A percentile compares a stretch with the other conserved stretches of the same genome.
Conservation (phyloP, 2,113 vertebrate species). For the Laticauda colubrina region DNA sequence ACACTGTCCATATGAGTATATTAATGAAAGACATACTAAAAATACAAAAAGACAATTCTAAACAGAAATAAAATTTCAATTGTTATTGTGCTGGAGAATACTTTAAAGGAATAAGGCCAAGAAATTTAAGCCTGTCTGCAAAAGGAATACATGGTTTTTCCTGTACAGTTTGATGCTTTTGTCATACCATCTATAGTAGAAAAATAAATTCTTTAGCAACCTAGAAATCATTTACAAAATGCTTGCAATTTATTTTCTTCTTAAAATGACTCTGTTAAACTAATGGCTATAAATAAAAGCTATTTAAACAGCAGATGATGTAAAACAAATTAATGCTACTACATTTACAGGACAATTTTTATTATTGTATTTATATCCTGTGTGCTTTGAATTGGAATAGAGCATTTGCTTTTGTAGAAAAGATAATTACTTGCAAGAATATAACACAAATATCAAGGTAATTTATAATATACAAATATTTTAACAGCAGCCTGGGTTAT, state of each 20-base stretch:
- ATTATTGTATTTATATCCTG: constrained; percentile 76
- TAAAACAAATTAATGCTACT: constrained; percentile 79
- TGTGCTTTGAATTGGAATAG: constrained; percentile 78
- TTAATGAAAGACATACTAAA: constrained; percentile 45
- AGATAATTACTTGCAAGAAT: constrained; percentile 78
- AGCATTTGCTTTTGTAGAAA: constrained; percentile 72
- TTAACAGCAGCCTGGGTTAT: constrained; percentile 73
- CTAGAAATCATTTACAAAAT: constrained; percentile 84
- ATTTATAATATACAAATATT: constrained; percentile 81
- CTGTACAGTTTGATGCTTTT: constrained; percentile 78
- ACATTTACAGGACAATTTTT: constrained; percentile 77
- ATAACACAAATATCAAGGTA: constrained; percentile 76
- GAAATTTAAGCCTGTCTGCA: constrained; percentile 71
- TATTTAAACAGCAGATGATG: constrained; percentile 75
- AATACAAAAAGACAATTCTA: constrained; percentile 66
- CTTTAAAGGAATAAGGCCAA: constrained; percentile 68
- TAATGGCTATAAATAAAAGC: constrained; percentile 80
- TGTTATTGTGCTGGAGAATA: constrained; percentile 60
- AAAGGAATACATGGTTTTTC: constrained; percentile 73
- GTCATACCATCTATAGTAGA: constrained; percentile 80
- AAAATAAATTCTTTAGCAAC: constrained; percentile 85
- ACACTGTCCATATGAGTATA: constrained; percentile 53
- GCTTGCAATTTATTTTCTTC: constrained; percentile 74
- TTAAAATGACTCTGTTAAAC: constrained; percentile 75
- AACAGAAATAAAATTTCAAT: constrained; percentile 70